Percentiles rank a stretch among this genome's conserved stretches.
Conservation (phyloP, 2,888 invertebrate species). For the Orthosia incerta region DNA sequence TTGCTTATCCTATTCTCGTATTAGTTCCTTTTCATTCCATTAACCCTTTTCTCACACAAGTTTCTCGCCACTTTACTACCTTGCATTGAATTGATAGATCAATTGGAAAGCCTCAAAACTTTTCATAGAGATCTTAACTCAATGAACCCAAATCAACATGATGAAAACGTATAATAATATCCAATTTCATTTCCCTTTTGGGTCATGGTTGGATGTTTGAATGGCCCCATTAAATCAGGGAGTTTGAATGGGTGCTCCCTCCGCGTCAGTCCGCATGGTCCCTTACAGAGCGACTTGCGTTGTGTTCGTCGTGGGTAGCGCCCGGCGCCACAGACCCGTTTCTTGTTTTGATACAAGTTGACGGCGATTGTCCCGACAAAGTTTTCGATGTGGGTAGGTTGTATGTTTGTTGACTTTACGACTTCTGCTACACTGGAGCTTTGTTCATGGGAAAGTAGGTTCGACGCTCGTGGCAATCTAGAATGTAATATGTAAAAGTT, state of each 20-base stretch:
- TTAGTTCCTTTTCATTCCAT: neutral
- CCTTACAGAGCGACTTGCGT: conserved; percentile 61
- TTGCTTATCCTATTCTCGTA: neutral
- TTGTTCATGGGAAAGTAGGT: conserved; percentile 3
- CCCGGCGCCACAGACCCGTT: conserved; percentile 72
- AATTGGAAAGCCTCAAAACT: conserved; percentile 25
- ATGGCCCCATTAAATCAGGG: conserved; percentile 69
- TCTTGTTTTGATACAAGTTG: conserved; percentile 54
- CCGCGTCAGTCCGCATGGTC: conserved; percentile 45
- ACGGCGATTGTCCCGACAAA: conserved; percentile 55
- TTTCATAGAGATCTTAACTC: conserved; percentile 24
- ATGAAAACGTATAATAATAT: conserved; percentile 51
- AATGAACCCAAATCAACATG: conserved; percentile 50
- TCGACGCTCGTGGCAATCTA: neutral
- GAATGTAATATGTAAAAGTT: conserved; percentile 18
- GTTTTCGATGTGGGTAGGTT: conserved; percentile 33
- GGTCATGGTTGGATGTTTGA: conserved; percentile 58
- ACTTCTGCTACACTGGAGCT: conserved; percentile 5
- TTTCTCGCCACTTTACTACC: conserved; percentile 1
- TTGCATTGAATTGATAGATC: conserved; percentile 10
- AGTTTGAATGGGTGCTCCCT: conserved; percentile 67
- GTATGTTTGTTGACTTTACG: conserved; percentile 44
- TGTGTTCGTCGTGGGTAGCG: conserved; percentile 70
- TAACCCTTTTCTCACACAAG: neutral
- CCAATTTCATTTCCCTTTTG: conserved; percentile 55